Base-by-base conservation (phyloP, 2,797 vertebrate species). In the Macropus fuliginosus region DNA sequence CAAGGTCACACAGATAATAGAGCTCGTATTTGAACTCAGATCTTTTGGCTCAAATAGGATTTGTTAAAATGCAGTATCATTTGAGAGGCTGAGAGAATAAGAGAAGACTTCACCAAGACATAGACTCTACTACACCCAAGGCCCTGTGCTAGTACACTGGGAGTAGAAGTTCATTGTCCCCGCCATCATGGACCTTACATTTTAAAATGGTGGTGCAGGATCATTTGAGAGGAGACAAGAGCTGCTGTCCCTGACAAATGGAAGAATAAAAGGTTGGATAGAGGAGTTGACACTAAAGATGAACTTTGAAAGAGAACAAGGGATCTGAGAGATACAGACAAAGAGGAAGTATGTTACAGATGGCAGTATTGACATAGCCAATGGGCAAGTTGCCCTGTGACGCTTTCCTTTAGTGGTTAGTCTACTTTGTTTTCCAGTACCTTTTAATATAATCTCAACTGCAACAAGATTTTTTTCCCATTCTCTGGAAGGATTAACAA, bases 401-500 rank as follows among this genome's bases (percentile, higher is more conserved):
- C 2, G 2, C 40, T 81, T 40, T 74, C 40, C n/a, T 74, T 74
- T 40, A 81, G n/a, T 11, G 24, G 2, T 16, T 18, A 74, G 4
- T 21, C 6, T 46, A 46, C 9, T 14, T 81, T 81, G n/a, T 46
- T 81, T 81, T 81, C 74, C 40, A 46, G 24, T 81, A 10, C 21
- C 40, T 81, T 46, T 81, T 81, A 81, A 81, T 46, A 46, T 81
- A 46, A 46, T 81, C 74, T 81, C 74, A 81, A 81, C 21, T 81
- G 40, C 74, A 46, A 46, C 12, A 40, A 81, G 74, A 81, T 81
- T 81, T 24, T 93, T 94, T 95, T 59, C 74, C 93, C 92, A 16
- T 28, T 59, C 54, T 92, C 52, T 29, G 93, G 54, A 96, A 95
- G 93, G 93, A 97, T 97, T 97, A 98, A 96, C 95, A 96, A 93